phyloP scores from a whole-genome alignment of 2,888 invertebrate species.

The Lepeophtheirus nordmannii region DNA sequence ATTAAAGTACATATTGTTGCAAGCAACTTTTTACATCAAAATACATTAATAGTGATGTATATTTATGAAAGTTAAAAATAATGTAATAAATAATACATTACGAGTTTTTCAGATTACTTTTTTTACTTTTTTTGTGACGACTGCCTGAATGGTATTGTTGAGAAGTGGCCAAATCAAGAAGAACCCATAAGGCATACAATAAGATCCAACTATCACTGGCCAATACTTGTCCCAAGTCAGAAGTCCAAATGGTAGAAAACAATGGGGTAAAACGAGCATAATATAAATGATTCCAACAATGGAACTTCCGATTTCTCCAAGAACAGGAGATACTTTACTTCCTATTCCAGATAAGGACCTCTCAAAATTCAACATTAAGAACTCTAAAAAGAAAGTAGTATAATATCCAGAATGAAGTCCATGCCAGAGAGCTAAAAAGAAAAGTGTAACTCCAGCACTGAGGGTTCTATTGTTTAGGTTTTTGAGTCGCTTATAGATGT shows the following conservation, averaged over 20 bases:
- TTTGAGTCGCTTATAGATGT: conserved; percentile 79
- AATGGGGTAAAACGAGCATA: conserved; percentile 67
- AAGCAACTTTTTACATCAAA: no score
- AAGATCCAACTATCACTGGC: not conserved
- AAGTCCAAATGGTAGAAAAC: conserved; percentile 55
- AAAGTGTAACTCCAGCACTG: conserved; percentile 65
- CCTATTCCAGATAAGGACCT: conserved; percentile 35
- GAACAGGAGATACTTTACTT: no score
- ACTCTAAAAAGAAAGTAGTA: conserved; percentile 77
- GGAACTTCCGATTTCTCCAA: conserved; percentile 30
- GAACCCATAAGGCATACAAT: no score
- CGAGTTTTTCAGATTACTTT: no score
- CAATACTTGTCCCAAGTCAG: conserved; percentile 33
- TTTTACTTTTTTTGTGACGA: no score
- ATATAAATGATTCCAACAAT: conserved; percentile 53
- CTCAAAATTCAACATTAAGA: conserved; percentile 66
- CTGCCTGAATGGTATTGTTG: no score
- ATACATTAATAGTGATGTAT: no score
- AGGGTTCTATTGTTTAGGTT: conserved; percentile 63
- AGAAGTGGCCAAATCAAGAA: no score
- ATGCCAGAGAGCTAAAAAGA: conserved; percentile 89
- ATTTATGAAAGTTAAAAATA: no score
- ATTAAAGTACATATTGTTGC: no score
- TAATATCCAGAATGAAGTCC: conserved; percentile 89
- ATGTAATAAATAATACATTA: no score